Conservation (phyloP, 2,797 vertebrate species). For the Poeciliopsis infans region DNA sequence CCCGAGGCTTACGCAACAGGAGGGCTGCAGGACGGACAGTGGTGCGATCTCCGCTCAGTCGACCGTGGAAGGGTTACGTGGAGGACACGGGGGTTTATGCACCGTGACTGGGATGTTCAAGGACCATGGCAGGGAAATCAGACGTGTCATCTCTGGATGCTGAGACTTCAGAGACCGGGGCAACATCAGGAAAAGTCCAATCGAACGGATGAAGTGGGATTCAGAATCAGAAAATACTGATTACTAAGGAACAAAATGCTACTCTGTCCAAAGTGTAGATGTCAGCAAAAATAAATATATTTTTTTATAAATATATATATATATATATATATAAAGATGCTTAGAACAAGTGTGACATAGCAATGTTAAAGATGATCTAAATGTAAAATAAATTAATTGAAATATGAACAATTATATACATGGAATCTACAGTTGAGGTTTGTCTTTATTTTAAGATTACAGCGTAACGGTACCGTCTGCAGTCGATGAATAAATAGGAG, state of each 20-base stretch:
- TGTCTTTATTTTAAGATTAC: not conserved
- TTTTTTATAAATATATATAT: too few species aligned
- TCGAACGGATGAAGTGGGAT: conserved; percentile 9
- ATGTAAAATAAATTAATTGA: too few species aligned
- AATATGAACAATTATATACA: too few species aligned
- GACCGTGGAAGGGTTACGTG: conserved; percentile 39
- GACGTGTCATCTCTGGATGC: conserved; percentile 23
- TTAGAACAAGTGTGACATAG: too few species aligned
- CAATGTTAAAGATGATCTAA: too few species aligned
- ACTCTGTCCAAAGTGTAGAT: too few species aligned
- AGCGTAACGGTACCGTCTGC: not conserved
- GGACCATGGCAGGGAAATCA: conserved; percentile 52
- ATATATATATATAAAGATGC: too few species aligned
- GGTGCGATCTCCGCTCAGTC: conserved; percentile 30
- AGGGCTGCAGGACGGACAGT: conserved; percentile 41
- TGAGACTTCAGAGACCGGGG: conserved; percentile 26
- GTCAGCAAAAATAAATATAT: too few species aligned
- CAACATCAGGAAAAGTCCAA: not conserved
- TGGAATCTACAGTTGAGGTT: not conserved
- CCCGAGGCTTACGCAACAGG: conserved; percentile 45
- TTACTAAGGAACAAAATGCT: not conserved
- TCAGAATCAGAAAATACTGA: conserved; percentile 15
- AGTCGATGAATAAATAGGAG: not conserved
- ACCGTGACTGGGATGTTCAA: conserved; percentile 32
- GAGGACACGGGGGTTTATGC: conserved; percentile 34